These are phyloP conservation scores for Columbina picui DNA, from an alignment of 2,113 vertebrate species.

Conservation along the genomic window DNA sequence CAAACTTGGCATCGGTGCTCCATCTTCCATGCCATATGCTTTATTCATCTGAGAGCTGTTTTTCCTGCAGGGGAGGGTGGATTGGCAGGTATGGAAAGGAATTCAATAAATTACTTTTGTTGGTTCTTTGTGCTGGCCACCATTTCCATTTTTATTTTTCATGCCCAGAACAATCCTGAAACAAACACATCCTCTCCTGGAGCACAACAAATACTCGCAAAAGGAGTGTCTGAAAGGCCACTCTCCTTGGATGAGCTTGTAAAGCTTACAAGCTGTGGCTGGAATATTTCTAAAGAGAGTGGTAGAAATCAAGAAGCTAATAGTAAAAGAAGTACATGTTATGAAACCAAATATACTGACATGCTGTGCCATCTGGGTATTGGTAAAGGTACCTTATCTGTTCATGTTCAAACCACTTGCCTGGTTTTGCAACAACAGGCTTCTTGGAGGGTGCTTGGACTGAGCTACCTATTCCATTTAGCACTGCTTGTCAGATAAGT, in stretches of 20 bases:
- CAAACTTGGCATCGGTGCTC: background rate
- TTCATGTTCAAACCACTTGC: background rate
- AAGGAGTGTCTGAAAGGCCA: background rate
- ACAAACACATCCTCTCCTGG: background rate
- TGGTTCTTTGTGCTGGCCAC: constrained; percentile 8
- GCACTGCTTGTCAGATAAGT: constrained; percentile 3
- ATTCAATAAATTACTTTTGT: constrained; percentile 15
- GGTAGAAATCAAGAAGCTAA: constrained; percentile 1
- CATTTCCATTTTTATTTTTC: constrained; percentile 23
- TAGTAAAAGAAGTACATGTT: background rate
- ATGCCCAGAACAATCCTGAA: constrained; percentile 3
- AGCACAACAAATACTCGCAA: background rate
- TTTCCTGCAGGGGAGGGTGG: constrained; percentile 51
- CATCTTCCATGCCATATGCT: constrained; percentile 23
- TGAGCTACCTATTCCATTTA: background rate
- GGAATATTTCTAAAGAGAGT: background rate
- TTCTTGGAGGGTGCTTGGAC: background rate
- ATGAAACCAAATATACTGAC: background rate
- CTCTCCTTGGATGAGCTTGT: background rate
- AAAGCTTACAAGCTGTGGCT: background rate
- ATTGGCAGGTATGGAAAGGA: constrained; percentile 45
- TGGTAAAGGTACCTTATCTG: background rate
- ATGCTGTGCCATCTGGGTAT: background rate
- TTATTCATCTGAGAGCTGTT: background rate
- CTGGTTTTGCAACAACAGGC: constrained; percentile 4